phyloP scores from a whole-genome alignment of 2,113 vertebrate genomes.

The Neotoma lepida region DNA sequence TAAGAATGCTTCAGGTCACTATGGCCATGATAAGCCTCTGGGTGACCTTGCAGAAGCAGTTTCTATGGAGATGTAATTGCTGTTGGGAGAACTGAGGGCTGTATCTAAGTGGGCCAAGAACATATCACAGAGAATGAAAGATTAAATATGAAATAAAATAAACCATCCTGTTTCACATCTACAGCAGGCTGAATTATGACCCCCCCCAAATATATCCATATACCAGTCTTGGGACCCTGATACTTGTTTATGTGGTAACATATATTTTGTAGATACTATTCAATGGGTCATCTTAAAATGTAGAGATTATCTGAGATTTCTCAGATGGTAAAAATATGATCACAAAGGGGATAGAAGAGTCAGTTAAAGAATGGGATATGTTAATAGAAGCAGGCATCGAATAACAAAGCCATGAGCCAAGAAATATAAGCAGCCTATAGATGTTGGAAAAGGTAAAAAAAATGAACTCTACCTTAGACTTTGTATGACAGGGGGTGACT shows the following conservation, averaged over 20 bases:
- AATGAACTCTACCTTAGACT: background rate
- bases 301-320: background rate
- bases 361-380: background rate
- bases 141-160: background rate
- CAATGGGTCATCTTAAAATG: background rate
- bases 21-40: background rate
- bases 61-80: constrained; percentile 41
- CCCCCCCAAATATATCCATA: too few species aligned
- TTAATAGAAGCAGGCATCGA: background rate
- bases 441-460: background rate
- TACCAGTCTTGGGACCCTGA: background rate
- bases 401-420: background rate
- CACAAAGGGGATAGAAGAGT: background rate
- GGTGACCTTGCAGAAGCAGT: constrained; percentile 4
- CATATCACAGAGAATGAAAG: background rate
- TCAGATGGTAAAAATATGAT: background rate
- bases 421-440: background rate
- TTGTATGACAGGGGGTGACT: background rate
- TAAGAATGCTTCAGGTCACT: background rate
- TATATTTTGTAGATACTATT: background rate
- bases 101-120: background rate
- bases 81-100: background rate
- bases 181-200: background rate
- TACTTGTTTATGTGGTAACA: background rate
- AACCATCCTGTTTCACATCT: background rate